Base-by-base conservation (phyloP, 1,140 invertebrate species). In the Sinella curviseta region DNA sequence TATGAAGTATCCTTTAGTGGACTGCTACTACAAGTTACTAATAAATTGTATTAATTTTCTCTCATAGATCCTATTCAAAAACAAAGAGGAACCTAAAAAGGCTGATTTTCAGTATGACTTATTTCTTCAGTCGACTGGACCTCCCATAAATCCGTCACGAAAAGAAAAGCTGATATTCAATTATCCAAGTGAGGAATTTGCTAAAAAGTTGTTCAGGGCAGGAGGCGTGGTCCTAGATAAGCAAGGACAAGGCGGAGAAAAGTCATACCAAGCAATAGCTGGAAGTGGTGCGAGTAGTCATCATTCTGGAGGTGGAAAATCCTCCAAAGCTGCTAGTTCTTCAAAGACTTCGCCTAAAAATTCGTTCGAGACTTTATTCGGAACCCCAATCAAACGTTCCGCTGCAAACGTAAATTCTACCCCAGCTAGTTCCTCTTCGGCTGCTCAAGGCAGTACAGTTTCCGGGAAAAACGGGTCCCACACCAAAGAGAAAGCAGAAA, bases 11-110 rank as follows among this genome's bases (percentile, higher is more conserved):
- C n/a, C n/a, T n/a, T n/a, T n/a, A n/a, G n/a, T n/a, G n/a, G n/a
- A n/a, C n/a, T n/a, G n/a, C n/a, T n/a, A n/a, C n/a, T n/a, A n/a
- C n/a, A n/a, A n/a, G n/a, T n/a, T n/a, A n/a, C n/a, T n/a, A 48
- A 48, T 8, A 48, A 4, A 48, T 48, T 60, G 14, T 60, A 24
- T 60, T 60, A 60, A 60, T 14, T 24, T 60, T 60, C 3, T 24
- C 24, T 4, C 17, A 73, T 65, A 83, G 83, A 78, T 83, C 26
- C 30, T 80, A 86, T 92, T 98, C 82, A 94, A 93, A 82, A 97
- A 94, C 86, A 94, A 95, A 86, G 94, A 96, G 86, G 94, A 97
- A 85, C 94, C 94, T 26, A 95, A 95, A 85, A 95, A 93, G 85
- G 92, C 97, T 39, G 87, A 89, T 65, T 96, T 96, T 86, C 88